Base-by-base conservation (phyloP, 2,797 vertebrate species). In the Triplophysa yarkandensis region DNA sequence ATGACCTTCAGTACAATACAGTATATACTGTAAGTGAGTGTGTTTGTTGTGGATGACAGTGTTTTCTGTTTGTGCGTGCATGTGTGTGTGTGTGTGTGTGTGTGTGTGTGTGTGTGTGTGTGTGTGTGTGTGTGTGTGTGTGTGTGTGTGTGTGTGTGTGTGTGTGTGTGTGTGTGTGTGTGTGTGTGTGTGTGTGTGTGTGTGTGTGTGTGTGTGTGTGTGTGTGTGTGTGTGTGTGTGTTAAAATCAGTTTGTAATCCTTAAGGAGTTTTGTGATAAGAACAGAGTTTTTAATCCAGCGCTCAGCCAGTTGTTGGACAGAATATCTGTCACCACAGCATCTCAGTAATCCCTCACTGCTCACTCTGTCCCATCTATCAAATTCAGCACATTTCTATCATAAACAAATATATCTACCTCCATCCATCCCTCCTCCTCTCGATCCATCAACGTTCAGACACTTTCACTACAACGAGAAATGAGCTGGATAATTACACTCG, bases 401-500 rank as follows among this genome's bases (percentile, higher is more conserved):
- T 78, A 82, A 72, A 82, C 77, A 80, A 76, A 81, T 77, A 83
- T 50, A 76, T 78, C 68, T 78, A 55, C 58, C 60, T 60, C 8
- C 4, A 19, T 71, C 61, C 46, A 27, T 62, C 67, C 64, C 58
- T 27, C 28, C 28, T 54, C 43, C 68, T 25, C 57, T 58, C 44
- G 50, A 80, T 78, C 64, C 68, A 70, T 82, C 78, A 73, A 64
- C 64, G 44, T 11, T 16, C 64, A 41, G 75, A 78, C 68, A 58
- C 28, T 55, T 78, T 73, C 74, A 78, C 64, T 78, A 66, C 76
- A 65, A 54, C 65, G 46, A 66, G 66, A 82, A 78, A 78, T 76
- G 72, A 76, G 54, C 78, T 82, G 78, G 61, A 73, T 82, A 80
- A 82, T 82, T 82, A 80, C 61, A 69, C 77, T 80, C 46, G 66